phyloP scores from a whole-genome alignment of 2,113 vertebrate genomes.

The Ploceus nigricollis region DNA sequence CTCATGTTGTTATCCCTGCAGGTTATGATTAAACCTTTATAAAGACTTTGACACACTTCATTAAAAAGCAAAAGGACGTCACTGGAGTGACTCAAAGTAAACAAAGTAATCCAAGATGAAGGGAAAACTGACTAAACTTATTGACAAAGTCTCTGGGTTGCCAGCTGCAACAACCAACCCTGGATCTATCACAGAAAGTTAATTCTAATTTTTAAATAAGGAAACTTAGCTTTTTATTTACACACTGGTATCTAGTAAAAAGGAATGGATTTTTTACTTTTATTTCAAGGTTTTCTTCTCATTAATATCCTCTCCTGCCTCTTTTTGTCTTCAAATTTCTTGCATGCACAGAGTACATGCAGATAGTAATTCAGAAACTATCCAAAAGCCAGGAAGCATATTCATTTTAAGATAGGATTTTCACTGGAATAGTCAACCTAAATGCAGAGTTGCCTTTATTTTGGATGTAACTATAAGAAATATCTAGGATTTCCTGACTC shows the following conservation, averaged over 20 bases:
- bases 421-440: neutral
- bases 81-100: neutral
- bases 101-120: neutral
- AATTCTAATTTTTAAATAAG: neutral
- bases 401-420: neutral
- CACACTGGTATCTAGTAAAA: neutral
- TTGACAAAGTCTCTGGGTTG: neutral
- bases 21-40: neutral
- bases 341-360: neutral
- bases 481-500: neutral
- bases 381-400: neutral
- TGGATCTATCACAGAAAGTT: neutral
- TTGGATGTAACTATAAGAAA: neutral
- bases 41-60: neutral
- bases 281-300: neutral
- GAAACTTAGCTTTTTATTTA: neutral
- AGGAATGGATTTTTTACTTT: neutral
- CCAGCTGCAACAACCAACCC: neutral
- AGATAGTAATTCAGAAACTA: neutral
- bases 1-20: rapidly evolving
- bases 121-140: neutral
- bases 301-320: neutral
- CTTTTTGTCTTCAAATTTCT: neutral
- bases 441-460: neutral
- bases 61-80: neutral